Conservation (phyloP, 2,113 vertebrate species). For the Prinia subflava region DNA sequence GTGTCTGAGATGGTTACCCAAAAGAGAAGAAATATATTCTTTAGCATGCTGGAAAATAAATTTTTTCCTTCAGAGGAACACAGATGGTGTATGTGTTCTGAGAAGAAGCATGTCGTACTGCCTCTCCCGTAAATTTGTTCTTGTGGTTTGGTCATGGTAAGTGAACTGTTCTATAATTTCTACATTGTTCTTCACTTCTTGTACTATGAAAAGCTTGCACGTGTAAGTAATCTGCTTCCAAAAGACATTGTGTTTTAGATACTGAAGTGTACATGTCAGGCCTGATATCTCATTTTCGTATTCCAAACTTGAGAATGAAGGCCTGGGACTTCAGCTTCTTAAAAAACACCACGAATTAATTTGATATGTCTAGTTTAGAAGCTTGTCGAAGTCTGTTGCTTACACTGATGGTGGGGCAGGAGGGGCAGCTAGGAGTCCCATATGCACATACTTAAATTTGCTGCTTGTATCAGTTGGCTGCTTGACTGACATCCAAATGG, state of each 20-base stretch:
- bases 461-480: neutral
- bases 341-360: neutral
- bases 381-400: neutral
- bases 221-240: neutral
- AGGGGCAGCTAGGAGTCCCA: neutral
- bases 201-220: neutral
- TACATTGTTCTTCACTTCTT: neutral
- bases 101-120: neutral
- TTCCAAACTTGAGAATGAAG: neutral
- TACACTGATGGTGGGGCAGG: neutral
- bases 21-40: constrained; percentile 45
- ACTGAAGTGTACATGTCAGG: neutral
- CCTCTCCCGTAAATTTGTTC: neutral
- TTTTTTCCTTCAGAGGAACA: neutral
- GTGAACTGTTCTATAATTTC: neutral
- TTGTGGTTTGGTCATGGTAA: neutral
- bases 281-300: neutral
- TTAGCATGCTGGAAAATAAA: neutral
- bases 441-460: neutral
- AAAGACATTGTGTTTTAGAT: neutral
- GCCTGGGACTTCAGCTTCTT: neutral
- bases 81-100: neutral
- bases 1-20: constrained; percentile 12
- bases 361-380: neutral
- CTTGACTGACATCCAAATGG: neutral